phyloP scores from a whole-genome alignment of 2,113 vertebrate species.

The Macrotis lagotis region DNA sequence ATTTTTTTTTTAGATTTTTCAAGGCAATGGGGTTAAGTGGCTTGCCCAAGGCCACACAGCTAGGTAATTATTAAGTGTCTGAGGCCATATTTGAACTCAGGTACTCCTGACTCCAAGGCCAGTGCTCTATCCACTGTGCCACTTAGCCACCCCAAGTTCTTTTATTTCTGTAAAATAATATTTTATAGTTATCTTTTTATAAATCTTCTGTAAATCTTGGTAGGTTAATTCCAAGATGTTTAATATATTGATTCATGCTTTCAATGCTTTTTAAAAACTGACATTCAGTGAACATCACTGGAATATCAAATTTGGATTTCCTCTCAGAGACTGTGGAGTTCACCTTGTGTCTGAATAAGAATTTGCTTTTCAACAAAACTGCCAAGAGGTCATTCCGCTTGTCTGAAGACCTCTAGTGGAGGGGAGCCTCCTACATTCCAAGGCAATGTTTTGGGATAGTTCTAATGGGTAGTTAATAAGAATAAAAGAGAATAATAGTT shows the following conservation, averaged over 20 bases:
- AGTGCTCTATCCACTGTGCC: too few species aligned
- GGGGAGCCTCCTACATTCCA: too few species aligned
- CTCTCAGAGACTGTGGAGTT: neutral
- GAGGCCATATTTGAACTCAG: too few species aligned
- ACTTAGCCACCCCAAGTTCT: too few species aligned
- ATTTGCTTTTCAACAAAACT: neutral
- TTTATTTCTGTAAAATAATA: neutral
- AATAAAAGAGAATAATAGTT: neutral
- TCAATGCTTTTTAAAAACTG: neutral
- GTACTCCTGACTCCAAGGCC: too few species aligned
- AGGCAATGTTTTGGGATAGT: neutral
- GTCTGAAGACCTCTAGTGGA: neutral
- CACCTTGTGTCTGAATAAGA: slow-evolving; percentile 28
- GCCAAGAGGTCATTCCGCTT: neutral
- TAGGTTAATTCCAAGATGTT: neutral
- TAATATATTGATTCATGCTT: neutral
- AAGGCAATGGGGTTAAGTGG: too few species aligned
- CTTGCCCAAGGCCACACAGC: too few species aligned
- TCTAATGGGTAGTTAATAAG: neutral
- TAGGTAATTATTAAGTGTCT: too few species aligned
- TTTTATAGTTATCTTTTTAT: neutral
- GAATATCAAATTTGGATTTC: neutral
- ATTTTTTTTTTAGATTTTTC: too few species aligned
- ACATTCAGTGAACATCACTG: neutral
- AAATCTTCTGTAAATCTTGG: neutral